Conservation (phyloP, 2,888 invertebrate species). For the Amiota mariae region DNA sequence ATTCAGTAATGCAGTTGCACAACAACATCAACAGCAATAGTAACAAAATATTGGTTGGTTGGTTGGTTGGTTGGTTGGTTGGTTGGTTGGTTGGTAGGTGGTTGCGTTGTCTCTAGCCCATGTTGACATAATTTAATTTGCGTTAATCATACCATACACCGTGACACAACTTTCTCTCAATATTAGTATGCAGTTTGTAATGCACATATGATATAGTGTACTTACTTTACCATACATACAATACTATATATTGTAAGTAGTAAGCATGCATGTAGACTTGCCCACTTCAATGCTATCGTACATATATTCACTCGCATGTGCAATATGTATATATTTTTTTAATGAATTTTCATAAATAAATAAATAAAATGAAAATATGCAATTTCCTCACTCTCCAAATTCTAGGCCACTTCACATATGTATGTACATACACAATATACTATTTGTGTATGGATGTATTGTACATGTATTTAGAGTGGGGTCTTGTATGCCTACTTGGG, state of each 20-base stretch:
- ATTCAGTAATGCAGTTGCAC: background rate
- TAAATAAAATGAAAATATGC: slow-evolving; percentile 4
- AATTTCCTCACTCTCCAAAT: background rate
- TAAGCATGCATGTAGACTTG: no score
- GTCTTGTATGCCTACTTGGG: no score
- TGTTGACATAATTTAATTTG: slow-evolving; percentile 15
- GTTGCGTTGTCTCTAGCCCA: background rate
- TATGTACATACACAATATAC: background rate
- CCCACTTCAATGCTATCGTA: background rate
- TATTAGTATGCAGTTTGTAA: no score
- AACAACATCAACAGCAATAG: background rate
- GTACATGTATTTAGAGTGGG: no score
- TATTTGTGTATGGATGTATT: no score
- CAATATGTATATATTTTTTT: background rate
- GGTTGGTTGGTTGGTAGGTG: background rate
- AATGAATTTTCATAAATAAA: slow-evolving; percentile 22
- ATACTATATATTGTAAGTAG: no score
- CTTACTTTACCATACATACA: no score
- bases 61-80: background rate
- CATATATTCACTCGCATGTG: background rate
- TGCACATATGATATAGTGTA: no score
- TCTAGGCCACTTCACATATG: background rate
- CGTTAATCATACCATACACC: slow-evolving; percentile 15
- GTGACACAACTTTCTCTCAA: background rate
- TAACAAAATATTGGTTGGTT: background rate